Percentiles rank a stretch among this genome's conserved stretches.
Evolutionary conservation across 2,888 invertebrate species (phyloP).

Genomic region (Sthenelais limicola): DNA sequence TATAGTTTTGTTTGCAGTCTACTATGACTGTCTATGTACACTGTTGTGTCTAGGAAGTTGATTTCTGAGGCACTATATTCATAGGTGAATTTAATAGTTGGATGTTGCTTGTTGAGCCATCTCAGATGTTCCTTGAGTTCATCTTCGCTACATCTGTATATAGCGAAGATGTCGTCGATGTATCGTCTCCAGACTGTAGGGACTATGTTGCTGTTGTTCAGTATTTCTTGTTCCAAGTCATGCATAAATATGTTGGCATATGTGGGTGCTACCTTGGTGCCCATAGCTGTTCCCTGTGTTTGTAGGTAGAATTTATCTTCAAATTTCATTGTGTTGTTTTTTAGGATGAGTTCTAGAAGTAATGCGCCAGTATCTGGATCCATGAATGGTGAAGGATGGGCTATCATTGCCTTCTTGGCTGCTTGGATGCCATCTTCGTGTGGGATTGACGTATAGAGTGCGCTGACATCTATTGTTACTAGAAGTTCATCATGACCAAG

Average conservation of each 20-base stretch:
- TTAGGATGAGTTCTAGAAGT: not conserved
- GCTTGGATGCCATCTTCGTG: no score
- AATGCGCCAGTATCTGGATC: not conserved
- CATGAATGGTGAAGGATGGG: not conserved
- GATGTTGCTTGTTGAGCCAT: not conserved
- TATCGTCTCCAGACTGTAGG: not conserved
- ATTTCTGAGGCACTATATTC: not conserved
- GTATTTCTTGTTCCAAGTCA: not conserved
- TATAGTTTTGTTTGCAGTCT: constrained; percentile 2
- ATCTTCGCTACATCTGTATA: constrained; percentile 9
- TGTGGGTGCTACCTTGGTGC: constrained; percentile 11
- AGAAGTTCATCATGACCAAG: not conserved
- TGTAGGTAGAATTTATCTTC: constrained; percentile 1
- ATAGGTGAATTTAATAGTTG: constrained; percentile 7
- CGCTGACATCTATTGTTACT: constrained; percentile 14
- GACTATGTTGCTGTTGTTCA: not conserved
- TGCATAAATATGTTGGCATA: constrained; percentile 7
- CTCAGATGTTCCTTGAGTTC: not conserved
- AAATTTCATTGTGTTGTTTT: not conserved
- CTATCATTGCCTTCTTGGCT: not conserved
- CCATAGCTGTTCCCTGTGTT: constrained; percentile 16
- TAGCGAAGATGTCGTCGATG: constrained; percentile 12
- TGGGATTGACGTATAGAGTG: constrained; percentile 12
- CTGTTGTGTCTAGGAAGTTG: constrained; percentile 13
- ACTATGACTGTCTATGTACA: not conserved